A percentile compares a stretch with the other conserved stretches of the same genome.
phyloP scores from a whole-genome alignment of 2,113 vertebrate species.

The Pelecanoides urinatrix region DNA sequence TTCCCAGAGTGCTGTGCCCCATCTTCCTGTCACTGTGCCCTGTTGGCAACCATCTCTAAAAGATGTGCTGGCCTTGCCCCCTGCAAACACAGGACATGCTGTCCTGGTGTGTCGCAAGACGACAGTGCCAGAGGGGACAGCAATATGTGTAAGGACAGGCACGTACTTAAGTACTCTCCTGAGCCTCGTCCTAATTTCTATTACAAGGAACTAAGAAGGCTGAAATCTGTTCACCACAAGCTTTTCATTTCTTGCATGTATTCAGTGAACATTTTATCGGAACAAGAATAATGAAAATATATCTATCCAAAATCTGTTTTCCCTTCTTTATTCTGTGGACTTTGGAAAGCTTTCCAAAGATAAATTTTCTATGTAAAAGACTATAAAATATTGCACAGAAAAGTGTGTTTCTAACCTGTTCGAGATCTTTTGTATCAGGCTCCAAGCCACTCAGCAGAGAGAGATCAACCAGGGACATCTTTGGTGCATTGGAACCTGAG shows the following conservation, averaged over 20 bases:
- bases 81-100: not conserved
- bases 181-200: not conserved
- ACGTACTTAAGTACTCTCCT: not conserved
- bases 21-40: not conserved
- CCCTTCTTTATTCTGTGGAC: not conserved
- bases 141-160: not conserved
- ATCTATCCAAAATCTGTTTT: not conserved
- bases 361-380: not conserved
- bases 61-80: not conserved
- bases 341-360: not conserved
- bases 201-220: not conserved
- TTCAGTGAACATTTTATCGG: not conserved
- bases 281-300: not conserved
- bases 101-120: accelerated
- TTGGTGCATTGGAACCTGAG: slow-evolving; percentile 32
- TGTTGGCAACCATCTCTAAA: not conserved
- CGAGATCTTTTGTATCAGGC: slow-evolving; percentile 63
- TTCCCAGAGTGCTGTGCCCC: not conserved
- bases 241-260: not conserved
- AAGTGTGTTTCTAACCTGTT: slow-evolving; percentile 50
- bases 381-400: not conserved
- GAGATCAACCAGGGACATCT: slow-evolving; percentile 76
- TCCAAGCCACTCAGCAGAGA: slow-evolving; percentile 73
- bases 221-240: not conserved
- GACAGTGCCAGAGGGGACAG: not conserved